A percentile compares a stretch with the other conserved stretches of the same genome.
These are phyloP conservation scores for Lepidochitona cinerea DNA, from an alignment of 2,888 invertebrate species.

Conservation along the genomic window DNA sequence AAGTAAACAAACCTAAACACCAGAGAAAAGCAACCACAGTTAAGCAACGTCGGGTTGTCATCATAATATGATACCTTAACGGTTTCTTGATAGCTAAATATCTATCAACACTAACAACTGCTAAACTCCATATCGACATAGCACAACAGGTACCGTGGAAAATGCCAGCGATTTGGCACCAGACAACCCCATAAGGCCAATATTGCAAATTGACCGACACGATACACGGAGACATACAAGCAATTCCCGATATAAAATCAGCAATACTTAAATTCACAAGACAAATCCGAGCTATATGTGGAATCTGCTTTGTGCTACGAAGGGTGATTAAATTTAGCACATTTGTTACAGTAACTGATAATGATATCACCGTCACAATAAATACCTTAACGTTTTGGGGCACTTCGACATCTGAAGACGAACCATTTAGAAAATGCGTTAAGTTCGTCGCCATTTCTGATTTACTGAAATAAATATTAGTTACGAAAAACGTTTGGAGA, in stretches of 20 bases:
- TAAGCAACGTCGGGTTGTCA: slow-evolving; percentile 21
- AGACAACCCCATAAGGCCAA: slow-evolving; percentile 42
- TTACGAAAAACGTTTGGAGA: too few species aligned
- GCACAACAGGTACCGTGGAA: slow-evolving; percentile 38
- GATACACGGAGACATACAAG: slow-evolving; percentile 37
- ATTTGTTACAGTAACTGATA: slow-evolving; percentile 25
- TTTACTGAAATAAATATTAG: too few species aligned
- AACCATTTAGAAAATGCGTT: too few species aligned
- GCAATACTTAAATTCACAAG: slow-evolving; percentile 40
- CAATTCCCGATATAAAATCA: slow-evolving; percentile 36
- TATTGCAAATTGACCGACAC: slow-evolving; percentile 24
- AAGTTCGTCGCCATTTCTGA: too few species aligned
- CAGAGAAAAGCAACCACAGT: slow-evolving; percentile 20
- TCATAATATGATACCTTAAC: slow-evolving; percentile 28
- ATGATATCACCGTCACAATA: slow-evolving; percentile 15
- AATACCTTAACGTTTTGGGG: slow-evolving; percentile 6
- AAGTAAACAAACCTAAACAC: not conserved
- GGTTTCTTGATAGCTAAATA: slow-evolving; percentile 41
- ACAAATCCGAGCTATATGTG: slow-evolving; percentile 33
- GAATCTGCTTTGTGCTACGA: slow-evolving; percentile 32
- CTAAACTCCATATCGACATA: slow-evolving; percentile 46
- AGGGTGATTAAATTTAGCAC: slow-evolving; percentile 30
- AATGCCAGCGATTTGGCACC: slow-evolving; percentile 43
- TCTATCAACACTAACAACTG: slow-evolving; percentile 41
- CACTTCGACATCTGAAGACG: not conserved